Evolutionary conservation across 2,888 invertebrate genomes (phyloP), one percentile per base, ranked within the genome.

Genomic region (Sminthurides aquaticus): DNA sequence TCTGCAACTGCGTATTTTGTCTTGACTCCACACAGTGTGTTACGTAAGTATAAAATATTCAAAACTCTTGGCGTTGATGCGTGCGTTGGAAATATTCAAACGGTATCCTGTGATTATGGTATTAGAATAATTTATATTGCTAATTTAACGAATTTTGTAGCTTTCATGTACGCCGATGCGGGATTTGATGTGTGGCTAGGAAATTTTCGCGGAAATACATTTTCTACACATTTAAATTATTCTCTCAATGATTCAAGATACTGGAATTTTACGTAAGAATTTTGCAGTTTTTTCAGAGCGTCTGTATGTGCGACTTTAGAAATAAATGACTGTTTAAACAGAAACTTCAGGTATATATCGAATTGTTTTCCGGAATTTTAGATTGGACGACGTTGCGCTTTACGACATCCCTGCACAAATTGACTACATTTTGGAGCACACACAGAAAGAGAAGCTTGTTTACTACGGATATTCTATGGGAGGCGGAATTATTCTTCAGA

Each of bases 241-340:
- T 15, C 52, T 20, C 15, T 5, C 5, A 52, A 52, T 20, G 52
- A 52, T 22, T 8, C 22, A 15, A 8, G 20, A 22, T 52, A 20
- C 20, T 52, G 52, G 52, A 52, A 52, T 22, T 52, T 52, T 20
- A 20, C 52, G 52, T 52, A 22, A 52, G 52, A 15, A 8, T 43
- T 18, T 43, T 18, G 43, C 18, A 11, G 43, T 8, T 18, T 43
- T 43, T 18, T 43, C 8, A 11, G 11, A 18, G 18, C 43, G 11
- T 8, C 18, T 43, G 8, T 43, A 43, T 43, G 18, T 18, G 8
- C 11, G 18, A 11, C 8, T 43, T 43, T 43, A 43, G 8, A 43
- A n/a, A n/a, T n/a, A n/a, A n/a, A n/a, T n/a, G n/a, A n/a, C n/a
- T n/a, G n/a, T n/a, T n/a, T n/a, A n/a, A n/a, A n/a, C n/a, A n/a